A percentile compares a stretch with the other conserved stretches of the same genome.
phyloP scores from a whole-genome alignment of 1,140 invertebrate species.

The Akabosia matsudoensis region DNA sequence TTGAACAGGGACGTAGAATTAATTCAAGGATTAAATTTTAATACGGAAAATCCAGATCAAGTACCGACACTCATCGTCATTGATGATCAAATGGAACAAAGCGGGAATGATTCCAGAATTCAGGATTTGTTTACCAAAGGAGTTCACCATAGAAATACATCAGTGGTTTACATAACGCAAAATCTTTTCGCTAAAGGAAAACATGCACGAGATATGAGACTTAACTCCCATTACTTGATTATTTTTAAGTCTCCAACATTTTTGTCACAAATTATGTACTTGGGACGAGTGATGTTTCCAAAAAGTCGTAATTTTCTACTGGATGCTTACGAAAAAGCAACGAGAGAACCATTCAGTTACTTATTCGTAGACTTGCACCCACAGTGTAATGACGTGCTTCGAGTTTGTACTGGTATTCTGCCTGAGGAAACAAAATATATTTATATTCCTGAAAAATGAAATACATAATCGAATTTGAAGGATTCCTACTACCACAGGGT shows the following conservation, averaged over 20 bases:
- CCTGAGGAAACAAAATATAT: constrained; percentile 20
- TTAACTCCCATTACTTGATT: constrained; percentile 27
- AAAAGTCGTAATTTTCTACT: constrained; percentile 1
- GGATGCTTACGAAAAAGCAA: constrained; percentile 34
- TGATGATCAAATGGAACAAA: constrained; percentile 30
- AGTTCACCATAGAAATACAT: constrained; percentile 29
- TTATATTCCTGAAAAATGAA: constrained; percentile 23
- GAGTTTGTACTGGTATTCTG: constrained; percentile 26
- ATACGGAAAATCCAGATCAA: background rate
- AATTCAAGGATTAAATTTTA: constrained; percentile 20
- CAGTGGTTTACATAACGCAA: constrained; percentile 28
- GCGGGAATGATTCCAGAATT: constrained; percentile 20
- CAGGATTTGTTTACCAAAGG: constrained; percentile 30
- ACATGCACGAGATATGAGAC: constrained; percentile 29
- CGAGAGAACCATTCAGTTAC: constrained; percentile 19
- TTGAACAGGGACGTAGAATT: background rate
- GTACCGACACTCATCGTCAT: constrained; percentile 15
- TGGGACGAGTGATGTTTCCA: constrained; percentile 30
- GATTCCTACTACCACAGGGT: background rate
- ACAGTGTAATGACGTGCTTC: constrained; percentile 24
- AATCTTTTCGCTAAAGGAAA: constrained; percentile 36
- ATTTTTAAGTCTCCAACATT: constrained; percentile 34
- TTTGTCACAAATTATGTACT: constrained; percentile 31
- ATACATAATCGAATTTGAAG: background rate
- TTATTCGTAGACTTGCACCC: constrained; percentile 34